Base-by-base conservation (phyloP, 2,888 invertebrate species). In the Latrodectus hesperus region DNA sequence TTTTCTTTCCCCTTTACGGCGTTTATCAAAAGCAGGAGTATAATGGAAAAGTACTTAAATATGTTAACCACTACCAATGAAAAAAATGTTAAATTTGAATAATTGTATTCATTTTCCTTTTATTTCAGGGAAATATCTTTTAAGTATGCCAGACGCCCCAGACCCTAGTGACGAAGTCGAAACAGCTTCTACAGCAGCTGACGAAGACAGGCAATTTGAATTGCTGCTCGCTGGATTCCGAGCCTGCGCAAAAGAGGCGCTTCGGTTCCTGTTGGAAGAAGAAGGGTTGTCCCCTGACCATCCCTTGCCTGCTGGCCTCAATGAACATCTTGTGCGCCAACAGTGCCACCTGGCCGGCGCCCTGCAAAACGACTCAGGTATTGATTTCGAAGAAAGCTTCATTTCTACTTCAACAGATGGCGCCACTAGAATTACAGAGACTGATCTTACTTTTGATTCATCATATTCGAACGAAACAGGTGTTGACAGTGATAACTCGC, bases 211-310 rank as follows among this genome's bases (percentile, higher is more conserved):
- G 17, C 74, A 83, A 9, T 55, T 72, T 9, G 82, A 81, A 17
- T 22, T 83, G n/a, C 70, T 89, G 9, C 49, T 89, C 9, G 83
- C 84, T 22, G 89, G 89, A 10, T 89, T 84, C 17, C 84, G 84
- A 17, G 84, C 84, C 4, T 89, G 89, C 38, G 89, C 89, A 9
- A 68, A 71, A 16, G 89, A 89, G 85, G 89, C 89, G 53, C 68
- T 89, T 72, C 73, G 89, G n/a, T 89, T 84, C 60, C 65, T 89
- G 16, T n/a, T 85, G n/a, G 89, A 89, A 38, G 89, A 89, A 49
- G 89, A 89, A 72, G 80, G 88, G 12, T 17, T 89, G 8, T 49
- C 89, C 10, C 76, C 84, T 1, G 84, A 88, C 49, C 84, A 88
- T 65, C 88, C 84, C 14, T 55, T 89, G 14, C 82, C 88, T 6